Percentiles rank a stretch among this genome's conserved stretches.
Conservation (phyloP, 2,888 invertebrate genomes). For the Acleris laterana region DNA sequence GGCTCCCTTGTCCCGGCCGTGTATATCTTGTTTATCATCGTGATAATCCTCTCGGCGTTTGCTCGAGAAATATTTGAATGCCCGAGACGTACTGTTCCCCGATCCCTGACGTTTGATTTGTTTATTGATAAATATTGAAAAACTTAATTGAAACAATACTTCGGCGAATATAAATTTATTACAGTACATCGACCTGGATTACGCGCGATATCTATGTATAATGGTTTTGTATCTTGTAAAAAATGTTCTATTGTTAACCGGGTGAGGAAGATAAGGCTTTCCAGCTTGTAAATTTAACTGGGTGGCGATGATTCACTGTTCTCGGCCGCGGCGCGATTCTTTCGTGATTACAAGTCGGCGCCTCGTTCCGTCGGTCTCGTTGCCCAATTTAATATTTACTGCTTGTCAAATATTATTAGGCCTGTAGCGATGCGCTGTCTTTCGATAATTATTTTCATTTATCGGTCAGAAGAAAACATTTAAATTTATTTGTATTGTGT, state of each 20-base stretch:
- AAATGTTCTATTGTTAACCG: conserved; percentile 72
- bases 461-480: background rate
- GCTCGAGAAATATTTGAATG: conserved; percentile 74
- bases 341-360: conserved; percentile 60
- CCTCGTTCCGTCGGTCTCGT: conserved; percentile 59
- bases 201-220: conserved; percentile 61
- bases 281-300: conserved; percentile 68
- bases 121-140: conserved; percentile 74
- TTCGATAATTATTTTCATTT: conserved; percentile 39
- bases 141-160: conserved; percentile 67
- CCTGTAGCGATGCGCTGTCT: conserved; percentile 58
- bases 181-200: conserved; percentile 55
- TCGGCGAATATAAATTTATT: conserved; percentile 73
- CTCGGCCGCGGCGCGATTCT: conserved; percentile 48
- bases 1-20: conserved; percentile 76
- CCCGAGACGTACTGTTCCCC: conserved; percentile 56
- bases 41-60: conserved; percentile 75
- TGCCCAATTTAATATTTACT: conserved; percentile 74
- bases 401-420: conserved; percentile 73
- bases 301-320: conserved; percentile 69
- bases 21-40: conserved; percentile 80
- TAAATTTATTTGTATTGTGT: too few species aligned
- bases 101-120: conserved; percentile 65
- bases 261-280: conserved; percentile 63
- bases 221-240: conserved; percentile 62